phyloP scores from a whole-genome alignment of 2,113 vertebrate species.

The Dromiciops gliroides region DNA sequence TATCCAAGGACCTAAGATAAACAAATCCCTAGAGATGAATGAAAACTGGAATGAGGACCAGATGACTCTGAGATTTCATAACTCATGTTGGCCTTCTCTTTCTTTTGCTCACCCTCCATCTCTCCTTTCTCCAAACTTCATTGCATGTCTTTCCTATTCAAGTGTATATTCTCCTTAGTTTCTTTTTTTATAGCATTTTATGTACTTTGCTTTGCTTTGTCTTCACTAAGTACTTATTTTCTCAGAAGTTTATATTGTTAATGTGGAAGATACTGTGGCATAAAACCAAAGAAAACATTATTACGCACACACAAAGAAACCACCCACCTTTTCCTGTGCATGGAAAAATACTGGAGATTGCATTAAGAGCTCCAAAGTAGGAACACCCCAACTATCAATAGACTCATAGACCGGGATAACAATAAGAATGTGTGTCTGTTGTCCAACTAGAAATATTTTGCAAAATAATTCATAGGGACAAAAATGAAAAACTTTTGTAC shows the following conservation, averaged over 20 bases:
- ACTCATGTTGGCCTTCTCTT: constrained; percentile 27
- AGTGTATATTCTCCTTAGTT: background rate
- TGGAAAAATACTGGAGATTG: background rate
- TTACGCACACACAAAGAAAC: background rate
- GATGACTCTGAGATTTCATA: constrained; percentile 61
- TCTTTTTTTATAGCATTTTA: constrained; percentile 40
- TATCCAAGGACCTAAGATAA: constrained; percentile 55
- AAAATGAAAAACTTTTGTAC: background rate
- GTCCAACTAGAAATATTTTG: background rate
- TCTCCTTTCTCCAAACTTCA: background rate
- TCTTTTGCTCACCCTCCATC: background rate
- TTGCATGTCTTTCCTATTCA: background rate
- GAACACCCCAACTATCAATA: background rate
- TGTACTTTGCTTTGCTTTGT: constrained; percentile 64
- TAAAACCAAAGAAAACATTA: constrained; percentile 22
- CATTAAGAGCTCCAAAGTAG: background rate
- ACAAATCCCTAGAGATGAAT: constrained; percentile 44
- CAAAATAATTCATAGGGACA: background rate
- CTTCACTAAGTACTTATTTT: constrained; percentile 61
- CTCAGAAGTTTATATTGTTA: background rate
- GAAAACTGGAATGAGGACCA: background rate
- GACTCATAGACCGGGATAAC: background rate
- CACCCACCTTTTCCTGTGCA: background rate
- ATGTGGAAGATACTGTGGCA: background rate
- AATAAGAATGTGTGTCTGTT: background rate